phyloP scores from a whole-genome alignment of 1,140 invertebrate species.

The Saxidomus purpurata region DNA sequence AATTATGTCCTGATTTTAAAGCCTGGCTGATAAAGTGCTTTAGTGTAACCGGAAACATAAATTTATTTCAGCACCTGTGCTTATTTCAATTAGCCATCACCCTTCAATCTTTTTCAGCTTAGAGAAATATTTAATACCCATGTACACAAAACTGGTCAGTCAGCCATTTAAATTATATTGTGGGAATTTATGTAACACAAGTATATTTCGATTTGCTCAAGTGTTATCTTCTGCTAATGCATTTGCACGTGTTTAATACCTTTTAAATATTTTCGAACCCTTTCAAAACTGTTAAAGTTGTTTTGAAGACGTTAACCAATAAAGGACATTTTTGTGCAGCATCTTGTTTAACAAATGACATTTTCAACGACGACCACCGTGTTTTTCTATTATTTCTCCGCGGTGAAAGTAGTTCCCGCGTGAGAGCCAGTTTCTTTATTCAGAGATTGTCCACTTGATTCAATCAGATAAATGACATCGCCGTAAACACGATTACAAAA shows the following conservation, averaged over 20 bases:
- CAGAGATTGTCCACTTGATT: conserved; percentile 49
- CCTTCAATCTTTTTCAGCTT: conserved; percentile 35
- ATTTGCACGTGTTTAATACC: conserved; percentile 48
- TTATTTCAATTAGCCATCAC: background rate
- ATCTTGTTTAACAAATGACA: conserved; percentile 48
- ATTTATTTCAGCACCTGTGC: conserved; percentile 41
- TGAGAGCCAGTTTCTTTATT: conserved; percentile 50
- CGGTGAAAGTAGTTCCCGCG: conserved; percentile 44
- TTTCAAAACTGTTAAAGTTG: background rate
- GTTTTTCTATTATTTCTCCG: conserved; percentile 38
- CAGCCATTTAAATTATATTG: conserved; percentile 28
- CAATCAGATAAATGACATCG: conserved; percentile 44
- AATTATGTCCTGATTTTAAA: no score
- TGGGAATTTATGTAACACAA: conserved; percentile 47
- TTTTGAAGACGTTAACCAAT: conserved; percentile 30
- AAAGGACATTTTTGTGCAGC: conserved; percentile 47
- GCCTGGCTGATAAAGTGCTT: no score
- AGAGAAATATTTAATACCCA: conserved; percentile 20
- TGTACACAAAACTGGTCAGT: conserved; percentile 22
- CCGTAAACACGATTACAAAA: conserved; percentile 49
- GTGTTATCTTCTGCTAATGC: conserved; percentile 34
- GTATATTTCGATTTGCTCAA: conserved; percentile 3
- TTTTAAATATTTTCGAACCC: conserved; percentile 30
- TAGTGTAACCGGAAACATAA: conserved; percentile 27
- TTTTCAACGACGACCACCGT: conserved; percentile 51